Evolutionary conservation across 2,888 invertebrate genomes (phyloP), one percentile per base, ranked within the genome.

Genomic region (Nematopogon swammerdamellus): DNA sequence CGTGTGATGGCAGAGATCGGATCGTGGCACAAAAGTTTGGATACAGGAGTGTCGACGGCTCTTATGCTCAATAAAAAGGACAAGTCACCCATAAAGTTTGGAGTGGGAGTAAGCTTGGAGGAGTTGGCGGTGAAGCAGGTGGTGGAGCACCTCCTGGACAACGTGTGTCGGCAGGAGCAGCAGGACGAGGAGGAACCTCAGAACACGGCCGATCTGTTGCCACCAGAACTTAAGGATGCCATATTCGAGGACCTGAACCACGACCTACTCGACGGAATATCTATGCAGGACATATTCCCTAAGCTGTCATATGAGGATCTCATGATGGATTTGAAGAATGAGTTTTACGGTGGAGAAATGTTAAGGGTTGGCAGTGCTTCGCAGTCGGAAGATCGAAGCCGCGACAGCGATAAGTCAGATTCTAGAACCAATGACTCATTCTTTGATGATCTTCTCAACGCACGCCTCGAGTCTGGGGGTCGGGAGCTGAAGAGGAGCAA

Each of bases 191-290:
- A 88, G 64, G 88, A 88, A 61, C 88, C 87, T n/a, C 91, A 91
- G 63, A 89, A 85, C 59, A 87, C 89, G 50, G 87, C 89, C 2
- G 91, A 92, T 66, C 70, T 92, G 10, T 68, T 92, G 48, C 91
- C 92, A n/a, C 92, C 91, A 0, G 92, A 92, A 74, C 82, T 92
- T 2, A 90, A 91, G 62, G 92, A 92, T 63, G 91, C 91, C 10
- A 91, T 92, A 63, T 89, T 92, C 59, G 89, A 92, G 74, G 92
- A 92, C 63, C 70, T 92, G 19, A 91, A 91, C 19, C 90, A 91
- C 59, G 92, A 92, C 63, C 74, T 92, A 49, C 70, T 92, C 19
- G 91, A 92, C 64, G 91, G 91, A 10, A 91, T 92, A 61, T 91
- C 91, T 2, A 89, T 92, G 85, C 87, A 92, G 69, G 92, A 92